Percentiles rank a stretch among this genome's conserved stretches.
Conservation (phyloP, 1,140 invertebrate genomes). For the Colletes latitarsis region DNA sequence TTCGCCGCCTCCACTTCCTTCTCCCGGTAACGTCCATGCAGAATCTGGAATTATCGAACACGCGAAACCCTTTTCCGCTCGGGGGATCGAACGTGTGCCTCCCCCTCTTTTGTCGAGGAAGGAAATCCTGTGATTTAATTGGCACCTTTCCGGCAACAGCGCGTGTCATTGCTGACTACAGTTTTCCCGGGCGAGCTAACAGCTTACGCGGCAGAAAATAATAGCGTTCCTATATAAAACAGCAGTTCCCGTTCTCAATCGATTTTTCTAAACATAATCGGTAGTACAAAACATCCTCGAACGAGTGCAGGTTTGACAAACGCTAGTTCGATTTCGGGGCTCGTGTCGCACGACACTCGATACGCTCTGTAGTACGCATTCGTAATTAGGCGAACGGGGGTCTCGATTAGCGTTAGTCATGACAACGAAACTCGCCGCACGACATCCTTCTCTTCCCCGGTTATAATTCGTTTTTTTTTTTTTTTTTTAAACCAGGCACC, state of each 20-base stretch:
- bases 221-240: too few species aligned
- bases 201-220: too few species aligned
- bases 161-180: background rate
- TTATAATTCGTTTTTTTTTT: conserved; percentile 64
- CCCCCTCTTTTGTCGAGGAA: background rate
- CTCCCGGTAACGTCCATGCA: conserved; percentile 27
- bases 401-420: conserved; percentile 60
- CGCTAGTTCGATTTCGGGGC: conserved; percentile 13
- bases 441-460: conserved; percentile 62
- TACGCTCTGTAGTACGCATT: conserved; percentile 43
- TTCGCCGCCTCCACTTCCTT: conserved; percentile 26
- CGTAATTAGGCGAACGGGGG: conserved; percentile 59
- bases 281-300: too few species aligned
- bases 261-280: too few species aligned
- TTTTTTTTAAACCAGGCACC: conserved; percentile 63
- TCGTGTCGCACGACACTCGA: conserved; percentile 38
- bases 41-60: conserved; percentile 45
- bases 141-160: conserved; percentile 1
- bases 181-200: background rate
- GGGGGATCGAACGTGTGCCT: conserved; percentile 10
- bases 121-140: conserved; percentile 40
- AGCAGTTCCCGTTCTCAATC: too few species aligned
- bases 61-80: conserved; percentile 34
- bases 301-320: too few species aligned
- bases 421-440: conserved; percentile 54